phyloP scores from a whole-genome alignment of 2,797 vertebrate species.

The Leontopithecus rosalia region DNA sequence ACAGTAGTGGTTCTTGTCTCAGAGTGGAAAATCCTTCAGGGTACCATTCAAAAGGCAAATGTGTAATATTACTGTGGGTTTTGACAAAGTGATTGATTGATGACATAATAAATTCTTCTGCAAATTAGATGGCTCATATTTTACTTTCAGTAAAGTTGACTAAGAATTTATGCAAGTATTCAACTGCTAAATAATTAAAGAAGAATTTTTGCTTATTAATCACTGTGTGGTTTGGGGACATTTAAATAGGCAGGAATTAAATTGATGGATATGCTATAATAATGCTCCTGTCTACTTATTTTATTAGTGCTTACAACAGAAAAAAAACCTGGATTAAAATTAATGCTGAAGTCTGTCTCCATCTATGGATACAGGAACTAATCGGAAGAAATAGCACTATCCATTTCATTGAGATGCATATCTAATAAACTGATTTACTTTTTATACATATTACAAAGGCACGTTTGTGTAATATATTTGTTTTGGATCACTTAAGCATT shows the following conservation, averaged over 20 bases:
- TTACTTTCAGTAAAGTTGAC: conserved; percentile 40
- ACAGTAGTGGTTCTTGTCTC: not conserved
- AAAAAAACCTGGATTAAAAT: conserved; percentile 7
- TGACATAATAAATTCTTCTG: not conserved
- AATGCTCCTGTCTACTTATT: not conserved
- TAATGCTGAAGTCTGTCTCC: not conserved
- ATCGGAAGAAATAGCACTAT: not conserved
- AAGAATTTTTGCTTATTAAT: conserved; percentile 40
- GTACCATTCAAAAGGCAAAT: not conserved
- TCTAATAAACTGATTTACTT: not conserved
- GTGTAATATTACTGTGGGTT: not conserved
- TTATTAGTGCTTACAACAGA: not conserved
- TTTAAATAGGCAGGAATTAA: not conserved
- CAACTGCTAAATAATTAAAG: conserved; percentile 50
- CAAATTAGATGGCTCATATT: conserved; percentile 4
- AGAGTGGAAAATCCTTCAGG: not conserved
- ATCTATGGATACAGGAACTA: not conserved
- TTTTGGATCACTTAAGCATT: not conserved
- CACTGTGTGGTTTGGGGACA: not conserved
- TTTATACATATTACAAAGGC: not conserved
- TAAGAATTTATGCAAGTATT: conserved; percentile 39
- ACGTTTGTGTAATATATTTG: not conserved
- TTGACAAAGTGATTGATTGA: not conserved
- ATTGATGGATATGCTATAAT: not conserved
- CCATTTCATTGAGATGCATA: not conserved